Evolutionary conservation across 1,140 invertebrate species (phyloP), one percentile per base, ranked within the genome.

Genomic region (Luehdorfia chinensis): DNA sequence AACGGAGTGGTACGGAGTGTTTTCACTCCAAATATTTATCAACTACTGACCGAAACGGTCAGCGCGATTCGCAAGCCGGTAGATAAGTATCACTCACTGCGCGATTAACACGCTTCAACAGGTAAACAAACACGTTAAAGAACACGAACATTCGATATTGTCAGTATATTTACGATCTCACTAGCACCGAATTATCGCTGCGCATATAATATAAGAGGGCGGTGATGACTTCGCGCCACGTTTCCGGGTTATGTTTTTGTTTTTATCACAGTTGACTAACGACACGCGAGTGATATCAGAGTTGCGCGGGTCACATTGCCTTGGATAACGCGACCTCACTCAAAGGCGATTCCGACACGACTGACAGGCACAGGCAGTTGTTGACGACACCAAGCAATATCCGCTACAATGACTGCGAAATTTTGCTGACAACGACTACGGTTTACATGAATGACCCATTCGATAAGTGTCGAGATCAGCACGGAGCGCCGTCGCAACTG

Each of bases 301-400:
- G n/a, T n/a, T n/a, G n/a, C n/a, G n/a, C n/a, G n/a, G n/a, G n/a
- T n/a, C n/a, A n/a, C n/a, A n/a, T n/a, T n/a, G n/a, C n/a, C n/a
- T n/a, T n/a, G n/a, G n/a, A n/a, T n/a, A n/a, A n/a, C n/a, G 47
- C 71, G 69, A 68, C 74, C 64, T 74, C 55, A 48, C 66, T 33
- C 60, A 59, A 15, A 13, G 50, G 59, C 64, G 59, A 44, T 53
- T 39, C 33, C 25, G 27, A 39, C 43, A 37, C 50, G 57, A 76
- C 75, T 77, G 69, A 55, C 55, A 27, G 47, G 39, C n/a, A n/a
- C n/a, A n/a, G n/a, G n/a, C n/a, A 14, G 32, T 18, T 23, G 15
- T 16, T 28, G 34, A 37, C 54, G 55, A 49, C 43, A 51, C 33
- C 43, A 51, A 18, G 53, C 39, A 41, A 48, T 50, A 57, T 63